Evolutionary conservation across 2,797 vertebrate genomes (phyloP).

Genomic region (Peromyscus melanophrys): DNA sequence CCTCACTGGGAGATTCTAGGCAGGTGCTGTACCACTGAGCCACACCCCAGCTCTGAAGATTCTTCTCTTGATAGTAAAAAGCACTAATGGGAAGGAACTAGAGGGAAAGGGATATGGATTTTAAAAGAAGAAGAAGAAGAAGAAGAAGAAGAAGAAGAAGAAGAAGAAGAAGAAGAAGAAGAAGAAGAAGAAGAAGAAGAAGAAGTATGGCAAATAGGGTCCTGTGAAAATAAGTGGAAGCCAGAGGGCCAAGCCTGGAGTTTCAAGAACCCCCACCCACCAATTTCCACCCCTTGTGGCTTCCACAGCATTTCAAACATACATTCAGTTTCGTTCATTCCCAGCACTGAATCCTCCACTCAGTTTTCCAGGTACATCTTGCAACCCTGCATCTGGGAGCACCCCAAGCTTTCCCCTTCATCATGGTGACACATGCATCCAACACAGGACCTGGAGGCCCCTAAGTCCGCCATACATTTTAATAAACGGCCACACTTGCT

Average conservation of each 20-base stretch:
- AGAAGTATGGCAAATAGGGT: background rate
- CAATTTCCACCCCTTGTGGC: background rate
- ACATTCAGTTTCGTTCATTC: background rate
- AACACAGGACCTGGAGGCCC: background rate
- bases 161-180: too few relatives aligned
- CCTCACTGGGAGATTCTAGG: background rate
- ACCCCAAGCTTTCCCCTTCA: background rate
- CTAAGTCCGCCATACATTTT: background rate
- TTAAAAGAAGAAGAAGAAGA: too few relatives aligned
- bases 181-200: too few relatives aligned
- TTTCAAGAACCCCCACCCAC: background rate
- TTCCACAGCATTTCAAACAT: background rate
- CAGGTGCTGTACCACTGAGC: background rate
- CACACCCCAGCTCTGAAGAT: background rate
- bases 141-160: too few relatives aligned
- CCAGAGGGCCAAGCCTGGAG: background rate
- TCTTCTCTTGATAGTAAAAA: background rate
- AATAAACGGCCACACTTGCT: background rate
- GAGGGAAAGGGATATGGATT: background rate
- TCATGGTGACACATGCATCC: background rate
- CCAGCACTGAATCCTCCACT: background rate
- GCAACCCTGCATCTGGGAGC: accelerated
- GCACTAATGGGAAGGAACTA: background rate
- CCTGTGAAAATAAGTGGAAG: background rate
- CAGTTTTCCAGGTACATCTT: background rate